Base-by-base conservation (phyloP, 2,888 invertebrate species). In the Drosophila paucipuncta region DNA sequence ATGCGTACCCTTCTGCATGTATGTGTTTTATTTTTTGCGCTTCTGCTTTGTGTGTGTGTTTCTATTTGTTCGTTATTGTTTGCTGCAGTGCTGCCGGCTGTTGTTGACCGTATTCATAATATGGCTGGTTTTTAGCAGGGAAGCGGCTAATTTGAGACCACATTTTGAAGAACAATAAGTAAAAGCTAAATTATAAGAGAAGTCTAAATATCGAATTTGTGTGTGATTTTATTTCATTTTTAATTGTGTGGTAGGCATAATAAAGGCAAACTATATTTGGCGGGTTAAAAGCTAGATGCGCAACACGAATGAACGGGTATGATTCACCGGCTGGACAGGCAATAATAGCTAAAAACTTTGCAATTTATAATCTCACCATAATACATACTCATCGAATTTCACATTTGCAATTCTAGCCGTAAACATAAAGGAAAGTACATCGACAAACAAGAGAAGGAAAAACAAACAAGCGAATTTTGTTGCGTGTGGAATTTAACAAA, bases 391-490 rank as follows among this genome's bases (percentile, higher is more conserved):
- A 67, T 63, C 63, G 43, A 52, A 65, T 59, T 68, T 69, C 33
- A 49, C 60, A 25, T 65, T 50, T 75, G 50, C 49, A 74, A 74
- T 76, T 76, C 28, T 47, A 76, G 76, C 53, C 57, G 75, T 18
- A 39, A 59, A 22, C 31, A 37, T 50, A 47, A 37, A 55, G 47
- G 25, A 47, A 47, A 47, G 47, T 25, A 47, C 47, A 22, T 16
- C 39, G 11, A 22, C 58, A 11, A 18, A 68, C 2, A 35, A 49
- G 22, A 13, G 13, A 54, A 7, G 13, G 16, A 43, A 31, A 37
- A 25, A 28, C n/a, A 30, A 62, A n/a, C n/a, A 50, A 59, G 59
- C 41, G n/a, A 65, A 61, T 71, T 58, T 47, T 37, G 11, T 49
- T 49, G 18, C 43, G 61, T 54, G 25, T 33, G 31, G 35, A n/a